Conservation (phyloP, 2,113 vertebrate genomes). For the Solea senegalensis region DNA sequence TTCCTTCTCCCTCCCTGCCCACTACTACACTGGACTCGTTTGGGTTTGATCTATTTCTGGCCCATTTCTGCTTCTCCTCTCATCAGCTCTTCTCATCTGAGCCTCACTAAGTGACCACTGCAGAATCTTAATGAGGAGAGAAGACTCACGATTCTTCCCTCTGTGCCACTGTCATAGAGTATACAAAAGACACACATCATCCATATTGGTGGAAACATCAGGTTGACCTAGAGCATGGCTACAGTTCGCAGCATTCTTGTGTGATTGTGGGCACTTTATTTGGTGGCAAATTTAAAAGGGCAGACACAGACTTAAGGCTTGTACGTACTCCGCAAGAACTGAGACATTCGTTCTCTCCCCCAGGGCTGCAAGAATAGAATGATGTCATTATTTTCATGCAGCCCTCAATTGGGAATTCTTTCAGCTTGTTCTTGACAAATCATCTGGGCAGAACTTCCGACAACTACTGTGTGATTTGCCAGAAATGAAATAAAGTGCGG, state of each 20-base stretch:
- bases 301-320: not conserved
- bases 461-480: too few species aligned
- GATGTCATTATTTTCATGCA: too few species aligned
- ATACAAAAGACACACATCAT: conserved; percentile 15
- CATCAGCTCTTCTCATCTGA: conserved; percentile 66
- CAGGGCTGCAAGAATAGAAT: too few species aligned
- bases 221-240: conserved; percentile 1
- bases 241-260: conserved; percentile 2
- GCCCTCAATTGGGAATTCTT: too few species aligned
- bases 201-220: conserved; percentile 13
- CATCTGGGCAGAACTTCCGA: too few species aligned
- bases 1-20: conserved; percentile 46
- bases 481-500: too few species aligned
- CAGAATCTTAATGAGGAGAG: conserved; percentile 67
- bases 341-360: too few species aligned
- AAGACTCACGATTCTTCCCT: conserved; percentile 19
- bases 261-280: conserved; percentile 13
- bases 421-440: too few species aligned
- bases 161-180: conserved; percentile 18
- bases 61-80: conserved; percentile 55
- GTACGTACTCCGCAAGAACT: too few species aligned
- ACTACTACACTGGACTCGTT: conserved; percentile 49
- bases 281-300: conserved; percentile 36
- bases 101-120: conserved; percentile 23
- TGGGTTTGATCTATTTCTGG: conserved; percentile 73